Base-by-base conservation (phyloP, 1,140 invertebrate genomes). In the Leptopilina boulardi region DNA sequence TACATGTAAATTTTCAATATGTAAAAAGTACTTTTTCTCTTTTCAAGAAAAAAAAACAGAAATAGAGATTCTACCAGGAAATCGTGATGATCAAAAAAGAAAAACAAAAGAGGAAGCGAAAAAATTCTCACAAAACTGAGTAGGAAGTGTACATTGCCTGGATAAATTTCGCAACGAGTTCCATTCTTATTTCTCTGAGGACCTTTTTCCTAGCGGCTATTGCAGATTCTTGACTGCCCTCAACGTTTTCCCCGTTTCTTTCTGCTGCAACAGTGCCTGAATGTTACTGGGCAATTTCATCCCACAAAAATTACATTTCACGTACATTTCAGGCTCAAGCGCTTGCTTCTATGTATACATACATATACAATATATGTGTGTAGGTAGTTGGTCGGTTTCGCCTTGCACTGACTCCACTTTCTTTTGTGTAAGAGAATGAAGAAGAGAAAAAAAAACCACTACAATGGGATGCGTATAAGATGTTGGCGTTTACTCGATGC, bases 161-260 rank as follows among this genome's bases (percentile, higher is more conserved):
- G 80, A 81, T 82, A 80, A 82, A 84, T 84, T 84, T 84, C 77
- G 41, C 80, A 80, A 77, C 78, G 77, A 80, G 75, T 79, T 79
- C 77, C 73, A 82, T 81, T 83, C 84, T 85, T 85, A 83, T 82
- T 85, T 83, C 82, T 82, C 82, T 51, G 77, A 83, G 82, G 83
- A 83, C 80, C 75, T 74, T 75, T 38, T 80, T 74, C 72, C 78
- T 77, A 44, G 78, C 76, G 76, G 79, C 81, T 59, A 77, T 80
- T 79, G 79, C 56, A 77, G 75, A 47, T 74, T 74, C 76, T 79
- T 73, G 79, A 80, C 77, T 73, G 54, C 56, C 51, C 56, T 66
- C n/a, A n/a, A 13, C 59, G n/a, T 74, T 76, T 74, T 76, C 71
- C 70, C 77, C 71, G 77, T 44, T 79, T 72, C 76, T 77, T 78